Percentiles rank a stretch among this genome's conserved stretches.
Evolutionary conservation across 2,888 invertebrate species (phyloP).

Genomic region (Brachypalpus laphriformis): DNA sequence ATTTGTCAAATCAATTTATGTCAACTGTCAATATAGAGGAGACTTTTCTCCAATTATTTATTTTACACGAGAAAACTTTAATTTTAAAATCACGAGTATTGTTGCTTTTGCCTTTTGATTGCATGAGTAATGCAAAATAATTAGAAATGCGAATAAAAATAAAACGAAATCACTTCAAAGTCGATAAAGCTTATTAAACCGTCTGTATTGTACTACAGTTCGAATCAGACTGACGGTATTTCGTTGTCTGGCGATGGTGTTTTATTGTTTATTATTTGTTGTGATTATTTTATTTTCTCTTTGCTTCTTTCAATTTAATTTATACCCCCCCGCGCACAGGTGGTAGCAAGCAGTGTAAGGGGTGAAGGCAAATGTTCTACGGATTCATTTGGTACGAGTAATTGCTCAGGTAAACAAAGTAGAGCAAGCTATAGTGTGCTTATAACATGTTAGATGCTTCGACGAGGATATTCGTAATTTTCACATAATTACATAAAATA

Average conservation of each 20-base stretch:
- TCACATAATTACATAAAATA: neutral
- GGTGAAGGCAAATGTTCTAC: slow-evolving; percentile 33
- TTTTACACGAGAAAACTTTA: slow-evolving; percentile 3
- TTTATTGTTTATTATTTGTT: slow-evolving; percentile 33
- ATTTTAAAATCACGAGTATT: slow-evolving; percentile 1
- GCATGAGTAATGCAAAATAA: neutral
- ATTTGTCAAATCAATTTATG: slow-evolving; percentile 29
- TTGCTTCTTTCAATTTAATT: neutral
- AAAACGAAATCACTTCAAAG: slow-evolving; percentile 10
- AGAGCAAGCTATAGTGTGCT: slow-evolving; percentile 11
- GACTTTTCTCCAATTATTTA: slow-evolving; percentile 18
- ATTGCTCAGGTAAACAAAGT: slow-evolving; percentile 54
- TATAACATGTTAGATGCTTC: neutral
- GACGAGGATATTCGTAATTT: neutral
- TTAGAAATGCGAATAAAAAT: slow-evolving; percentile 1
- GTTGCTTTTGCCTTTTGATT: slow-evolving; percentile 6
- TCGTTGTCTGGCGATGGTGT: slow-evolving; percentile 9
- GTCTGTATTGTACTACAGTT: slow-evolving; percentile 58
- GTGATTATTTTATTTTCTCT: neutral
- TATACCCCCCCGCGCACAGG: neutral
- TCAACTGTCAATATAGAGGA: slow-evolving; percentile 14
- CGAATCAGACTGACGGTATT: slow-evolving; percentile 50
- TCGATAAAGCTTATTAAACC: slow-evolving; percentile 30
- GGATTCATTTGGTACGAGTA: slow-evolving; percentile 56
- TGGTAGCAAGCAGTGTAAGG: neutral